Evolutionary conservation across 2,113 vertebrate species (phyloP).

Genomic region (Indri indri): DNA sequence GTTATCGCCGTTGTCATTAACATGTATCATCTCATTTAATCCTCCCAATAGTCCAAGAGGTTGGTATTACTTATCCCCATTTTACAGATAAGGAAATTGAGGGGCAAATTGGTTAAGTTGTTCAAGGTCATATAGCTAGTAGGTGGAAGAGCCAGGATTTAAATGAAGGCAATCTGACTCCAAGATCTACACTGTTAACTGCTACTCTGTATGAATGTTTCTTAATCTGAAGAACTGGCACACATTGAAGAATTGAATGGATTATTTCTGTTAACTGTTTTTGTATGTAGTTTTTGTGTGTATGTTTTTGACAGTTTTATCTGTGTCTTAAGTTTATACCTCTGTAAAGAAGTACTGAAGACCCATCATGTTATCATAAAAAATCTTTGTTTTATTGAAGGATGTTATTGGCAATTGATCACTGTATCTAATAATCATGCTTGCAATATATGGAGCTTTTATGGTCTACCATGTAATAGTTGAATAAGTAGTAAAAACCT

Average conservation of each 20-base stretch:
- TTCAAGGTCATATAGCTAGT: background rate
- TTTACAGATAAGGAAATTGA: slow-evolving; percentile 43
- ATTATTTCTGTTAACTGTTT: background rate
- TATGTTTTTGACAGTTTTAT: background rate
- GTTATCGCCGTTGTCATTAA: background rate
- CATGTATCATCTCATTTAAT: slow-evolving; percentile 40
- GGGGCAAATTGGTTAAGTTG: background rate
- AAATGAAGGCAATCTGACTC: background rate
- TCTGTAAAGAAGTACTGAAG: slow-evolving; percentile 23
- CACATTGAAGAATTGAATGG: slow-evolving; percentile 38
- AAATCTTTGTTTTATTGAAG: slow-evolving; percentile 27
- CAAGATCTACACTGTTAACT: background rate
- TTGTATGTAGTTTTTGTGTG: background rate
- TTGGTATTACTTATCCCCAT: slow-evolving; percentile 31
- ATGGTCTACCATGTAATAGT: background rate
- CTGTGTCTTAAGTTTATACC: background rate
- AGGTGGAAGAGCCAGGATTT: slow-evolving; percentile 19
- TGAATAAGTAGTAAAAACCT: background rate
- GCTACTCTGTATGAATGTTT: background rate
- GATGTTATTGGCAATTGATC: background rate
- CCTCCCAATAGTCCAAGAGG: background rate
- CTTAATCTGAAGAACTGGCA: slow-evolving; percentile 27
- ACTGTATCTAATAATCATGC: background rate
- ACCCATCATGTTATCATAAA: background rate
- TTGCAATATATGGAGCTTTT: background rate